Evolutionary conservation across 2,113 vertebrate species (phyloP), one percentile per base, ranked within the genome.

Genomic region (Takifugu flavidus): DNA sequence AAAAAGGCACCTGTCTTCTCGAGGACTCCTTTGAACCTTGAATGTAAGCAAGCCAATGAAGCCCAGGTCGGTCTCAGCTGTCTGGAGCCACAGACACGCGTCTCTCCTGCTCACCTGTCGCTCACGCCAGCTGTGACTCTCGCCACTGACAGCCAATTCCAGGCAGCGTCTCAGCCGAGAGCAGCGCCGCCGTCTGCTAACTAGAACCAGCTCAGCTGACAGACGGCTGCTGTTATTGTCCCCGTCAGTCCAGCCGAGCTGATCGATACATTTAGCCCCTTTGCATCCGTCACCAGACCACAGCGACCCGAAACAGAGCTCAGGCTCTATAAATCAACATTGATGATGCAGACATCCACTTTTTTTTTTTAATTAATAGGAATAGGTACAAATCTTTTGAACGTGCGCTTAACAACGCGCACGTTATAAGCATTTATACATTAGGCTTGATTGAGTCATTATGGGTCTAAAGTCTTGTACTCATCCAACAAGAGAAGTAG

Each of bases 131-230:
- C 78, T 71, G 73, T 67, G 79, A 72, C 77, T 71, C 50, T 26
- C 46, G 46, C 70, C 78, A 72, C 62, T 63, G 60, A 59, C 64
- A 72, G 57, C 58, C 81, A 86, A 84, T 85, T 82, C 77, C 63
- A 56, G 59, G 43, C 56, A 54, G 42, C 0, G 67, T 57, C 53
- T 28, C 46, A 66, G 14, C 72, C 28, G 3, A 62, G 54, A 59
- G 70, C 66, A n/a, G 53, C 25, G 63, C 55, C 69, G 57, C 72
- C 7, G 29, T 59, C 27, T 46, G 59, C 15, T 34, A 43, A 60
- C 64, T 59, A 59, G 62, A 68, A 78, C 74, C 55, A 58, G 57
- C 13, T 25, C 46, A 71, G 39, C 14, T 46, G 63, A 72, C 55
- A 47, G 56, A 45, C 31, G 65, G 63, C 65, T 56, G 62, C 57